Evolutionary conservation across 2,888 invertebrate species (phyloP), one percentile per base, ranked within the genome.

Genomic region (Entomobrya proxima): DNA sequence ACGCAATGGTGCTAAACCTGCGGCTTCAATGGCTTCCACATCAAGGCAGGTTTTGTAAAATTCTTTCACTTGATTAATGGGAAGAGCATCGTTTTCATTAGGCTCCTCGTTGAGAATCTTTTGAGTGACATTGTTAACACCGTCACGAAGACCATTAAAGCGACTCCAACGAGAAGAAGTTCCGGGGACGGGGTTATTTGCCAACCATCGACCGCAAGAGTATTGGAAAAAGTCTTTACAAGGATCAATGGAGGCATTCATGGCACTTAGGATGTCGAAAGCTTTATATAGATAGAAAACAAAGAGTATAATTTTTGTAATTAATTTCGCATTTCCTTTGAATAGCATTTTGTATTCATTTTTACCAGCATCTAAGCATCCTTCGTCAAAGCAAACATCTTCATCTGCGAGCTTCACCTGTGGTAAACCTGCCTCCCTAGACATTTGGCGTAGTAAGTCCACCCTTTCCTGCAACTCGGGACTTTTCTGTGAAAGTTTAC

Each of bases 211-310:
- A 6, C 89, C 90, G 74, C 90, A 85, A 32, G 88, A 35, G 58
- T 86, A 89, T 55, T 88, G 75, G 61, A 69, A 89, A 74, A 90
- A 90, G 58, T 90, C 87, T 9, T 88, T 75, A 67, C 90, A 90
- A 2, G 90, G 90, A 30, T 87, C 76, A 0, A 88, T 86, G 4
- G 85, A 55, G n/a, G 77, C 64, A 74, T 90, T 89, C 47, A 89
- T 88, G 5, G 90, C 83, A 7, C 58, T 72, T 11, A 90, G 78
- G 5, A 90, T 24, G 30, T 87, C 86, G 15, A 85, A 35, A 35
- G 89, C 88, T 89, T 55, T n/a, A 52, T 21, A 13, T 58, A 27
- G 52, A 30, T 18, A 5, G 18, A 21, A 40, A 11, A 64, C n/a
- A n/a, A n/a, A n/a, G n/a, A n/a, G n/a, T n/a, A n/a, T n/a, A n/a